Evolutionary conservation across 2,113 vertebrate genomes (phyloP).

Genomic region (Morone chrysops): DNA sequence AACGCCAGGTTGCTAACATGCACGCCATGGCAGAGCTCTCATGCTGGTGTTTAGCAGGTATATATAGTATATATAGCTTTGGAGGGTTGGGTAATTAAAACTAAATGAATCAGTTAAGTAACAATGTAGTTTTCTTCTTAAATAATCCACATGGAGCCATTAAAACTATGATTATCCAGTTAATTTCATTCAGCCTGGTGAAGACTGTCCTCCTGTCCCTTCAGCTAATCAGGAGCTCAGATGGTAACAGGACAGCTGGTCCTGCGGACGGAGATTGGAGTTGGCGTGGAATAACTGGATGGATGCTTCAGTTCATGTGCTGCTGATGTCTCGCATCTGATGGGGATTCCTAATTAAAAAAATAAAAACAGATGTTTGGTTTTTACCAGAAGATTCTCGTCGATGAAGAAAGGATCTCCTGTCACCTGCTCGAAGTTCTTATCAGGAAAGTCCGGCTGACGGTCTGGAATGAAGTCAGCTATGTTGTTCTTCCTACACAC

Average conservation of each 20-base stretch:
- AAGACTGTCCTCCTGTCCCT: too few relatives aligned
- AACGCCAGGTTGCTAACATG: too few relatives aligned
- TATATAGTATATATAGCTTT: too few relatives aligned
- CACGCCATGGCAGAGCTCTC: too few relatives aligned
- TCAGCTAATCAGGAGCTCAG: neutral
- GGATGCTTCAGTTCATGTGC: neutral
- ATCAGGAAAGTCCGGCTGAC: slow-evolving; percentile 81
- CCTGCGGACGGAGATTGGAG: neutral
- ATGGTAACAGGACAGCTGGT: neutral
- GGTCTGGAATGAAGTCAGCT: slow-evolving; percentile 85
- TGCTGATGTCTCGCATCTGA: neutral
- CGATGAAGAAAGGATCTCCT: slow-evolving; percentile 84
- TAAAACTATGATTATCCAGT: too few relatives aligned
- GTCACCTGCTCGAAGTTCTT: slow-evolving; percentile 86
- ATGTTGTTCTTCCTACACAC: slow-evolving; percentile 86
- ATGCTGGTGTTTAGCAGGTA: too few relatives aligned
- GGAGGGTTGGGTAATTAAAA: too few relatives aligned
- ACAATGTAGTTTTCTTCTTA: too few relatives aligned
- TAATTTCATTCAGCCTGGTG: too few relatives aligned
- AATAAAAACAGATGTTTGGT: neutral
- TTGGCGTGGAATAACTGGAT: neutral
- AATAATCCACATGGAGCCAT: too few relatives aligned
- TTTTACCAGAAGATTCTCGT: slow-evolving; percentile 84
- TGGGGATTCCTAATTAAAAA: neutral
- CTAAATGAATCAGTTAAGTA: too few relatives aligned